A percentile compares a stretch with the other conserved stretches of the same genome.
Evolutionary conservation across 2,888 invertebrate species (phyloP).

Genomic region (Pollenia amentaria): DNA sequence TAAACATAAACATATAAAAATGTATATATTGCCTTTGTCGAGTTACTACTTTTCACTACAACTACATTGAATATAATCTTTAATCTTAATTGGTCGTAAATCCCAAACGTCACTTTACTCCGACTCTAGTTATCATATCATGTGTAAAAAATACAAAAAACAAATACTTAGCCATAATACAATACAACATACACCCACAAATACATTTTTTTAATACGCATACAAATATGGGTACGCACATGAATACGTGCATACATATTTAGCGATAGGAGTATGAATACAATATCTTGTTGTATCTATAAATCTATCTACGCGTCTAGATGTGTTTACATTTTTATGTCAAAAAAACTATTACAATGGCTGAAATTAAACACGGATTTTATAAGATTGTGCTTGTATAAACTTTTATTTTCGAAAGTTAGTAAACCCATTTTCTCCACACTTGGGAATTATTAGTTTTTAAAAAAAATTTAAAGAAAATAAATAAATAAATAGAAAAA

Average conservation of each 20-base stretch:
- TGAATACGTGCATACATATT: neutral
- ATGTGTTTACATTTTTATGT: neutral
- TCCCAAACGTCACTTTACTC: conserved; percentile 66
- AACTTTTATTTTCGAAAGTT: conserved; percentile 7
- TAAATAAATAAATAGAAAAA: neutral
- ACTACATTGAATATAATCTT: conserved; percentile 63
- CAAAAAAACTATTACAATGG: neutral
- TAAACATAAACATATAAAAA: neutral
- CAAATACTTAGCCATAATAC: conserved; percentile 19
- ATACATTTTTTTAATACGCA: conserved; percentile 1
- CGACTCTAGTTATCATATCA: conserved; percentile 54
- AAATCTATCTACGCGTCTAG: neutral
- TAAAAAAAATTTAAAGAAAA: neutral
- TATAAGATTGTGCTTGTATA: neutral
- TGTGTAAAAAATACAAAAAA: conserved; percentile 40
- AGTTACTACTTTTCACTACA: conserved; percentile 47
- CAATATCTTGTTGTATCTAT: neutral
- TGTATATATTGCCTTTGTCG: conserved; percentile 41
- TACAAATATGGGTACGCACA: neutral
- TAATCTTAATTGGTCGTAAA: conserved; percentile 72
- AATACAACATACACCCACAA: neutral
- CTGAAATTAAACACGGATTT: neutral
- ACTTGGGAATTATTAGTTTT: neutral
- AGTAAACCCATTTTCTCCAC: neutral
- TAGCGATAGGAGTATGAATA: neutral